Evolutionary conservation across 2,797 vertebrate species (phyloP).

Genomic region (Enteromius trimaculatus): DNA sequence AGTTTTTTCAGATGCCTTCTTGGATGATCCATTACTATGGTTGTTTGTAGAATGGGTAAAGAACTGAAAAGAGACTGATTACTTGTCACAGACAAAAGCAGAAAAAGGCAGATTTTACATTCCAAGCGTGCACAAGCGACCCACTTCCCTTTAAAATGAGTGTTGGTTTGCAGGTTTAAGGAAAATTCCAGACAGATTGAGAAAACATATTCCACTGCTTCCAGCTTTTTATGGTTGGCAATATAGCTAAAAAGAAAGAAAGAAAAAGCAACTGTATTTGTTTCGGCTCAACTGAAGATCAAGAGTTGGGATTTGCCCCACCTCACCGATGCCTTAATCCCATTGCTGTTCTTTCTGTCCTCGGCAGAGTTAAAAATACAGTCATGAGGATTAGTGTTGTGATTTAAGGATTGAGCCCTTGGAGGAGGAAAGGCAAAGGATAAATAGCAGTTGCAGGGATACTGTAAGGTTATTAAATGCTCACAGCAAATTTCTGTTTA

Average conservation of each 20-base stretch:
- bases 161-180: slow-evolving; percentile 7
- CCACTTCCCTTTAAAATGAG: not conserved
- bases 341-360: slow-evolving; percentile 79
- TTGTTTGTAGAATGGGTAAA: not conserved
- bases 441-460: slow-evolving; percentile 58
- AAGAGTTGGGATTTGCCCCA: slow-evolving; percentile 70
- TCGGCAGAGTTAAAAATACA: slow-evolving; percentile 84
- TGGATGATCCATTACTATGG: slow-evolving; percentile 66
- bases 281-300: slow-evolving; percentile 70
- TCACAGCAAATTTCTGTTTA: slow-evolving; percentile 39
- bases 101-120: not conserved
- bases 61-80: not conserved
- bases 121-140: not conserved
- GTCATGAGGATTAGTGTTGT: slow-evolving; percentile 78
- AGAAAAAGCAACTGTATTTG: slow-evolving; percentile 46
- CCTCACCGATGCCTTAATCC: slow-evolving; percentile 79
- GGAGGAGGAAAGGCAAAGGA: slow-evolving; percentile 62
- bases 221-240: slow-evolving; percentile 9
- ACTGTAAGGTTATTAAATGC: slow-evolving; percentile 58
- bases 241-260: slow-evolving; percentile 49
- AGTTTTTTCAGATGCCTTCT: slow-evolving; percentile 73
- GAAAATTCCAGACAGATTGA: not conserved
- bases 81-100: not conserved
- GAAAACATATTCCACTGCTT: slow-evolving; percentile 28
- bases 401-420: slow-evolving; percentile 78